A percentile compares a stretch with the other conserved stretches of the same genome.
phyloP scores from a whole-genome alignment of 2,113 vertebrate genomes.

The Hyla sarda region DNA sequence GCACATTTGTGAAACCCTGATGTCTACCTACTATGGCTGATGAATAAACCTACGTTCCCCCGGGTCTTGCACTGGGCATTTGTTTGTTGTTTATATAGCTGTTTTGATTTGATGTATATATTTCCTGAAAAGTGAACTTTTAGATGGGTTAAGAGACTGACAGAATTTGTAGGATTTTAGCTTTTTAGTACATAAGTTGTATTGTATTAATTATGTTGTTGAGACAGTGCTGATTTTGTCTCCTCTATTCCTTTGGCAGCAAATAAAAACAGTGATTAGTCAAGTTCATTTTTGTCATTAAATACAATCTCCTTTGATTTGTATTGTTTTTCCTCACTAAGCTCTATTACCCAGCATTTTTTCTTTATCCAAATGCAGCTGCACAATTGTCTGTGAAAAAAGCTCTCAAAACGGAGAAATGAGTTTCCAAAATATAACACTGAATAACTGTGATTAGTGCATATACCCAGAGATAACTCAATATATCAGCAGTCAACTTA shows the following conservation, averaged over 20 bases:
- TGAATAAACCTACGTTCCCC: no score
- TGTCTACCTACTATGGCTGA: no score
- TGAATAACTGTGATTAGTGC: conserved; percentile 51
- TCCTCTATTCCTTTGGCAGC: conserved; percentile 46
- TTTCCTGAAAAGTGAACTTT: conserved; percentile 37
- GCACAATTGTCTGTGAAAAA: conserved; percentile 47
- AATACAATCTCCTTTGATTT: conserved; percentile 60
- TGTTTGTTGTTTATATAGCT: background rate
- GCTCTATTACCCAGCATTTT: conserved; percentile 38
- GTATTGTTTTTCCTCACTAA: conserved; percentile 49
- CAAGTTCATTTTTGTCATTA: conserved; percentile 60
- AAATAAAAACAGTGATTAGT: conserved; percentile 60
- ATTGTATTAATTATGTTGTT: conserved; percentile 59
- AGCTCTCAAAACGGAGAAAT: conserved; percentile 5
- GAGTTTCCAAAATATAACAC: conserved; percentile 55
- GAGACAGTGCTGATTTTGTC: conserved; percentile 56
- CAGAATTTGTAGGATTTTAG: background rate
- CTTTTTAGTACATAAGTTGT: conserved; percentile 36
- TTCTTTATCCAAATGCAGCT: conserved; percentile 44
- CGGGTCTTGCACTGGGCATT: no score
- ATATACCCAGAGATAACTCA: conserved; percentile 25
- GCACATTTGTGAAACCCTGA: no score
- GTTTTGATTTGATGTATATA: background rate
- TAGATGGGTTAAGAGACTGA: background rate
- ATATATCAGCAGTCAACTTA: background rate